phyloP scores from a whole-genome alignment of 2,888 invertebrate species.

The Flexamia atlantica region DNA sequence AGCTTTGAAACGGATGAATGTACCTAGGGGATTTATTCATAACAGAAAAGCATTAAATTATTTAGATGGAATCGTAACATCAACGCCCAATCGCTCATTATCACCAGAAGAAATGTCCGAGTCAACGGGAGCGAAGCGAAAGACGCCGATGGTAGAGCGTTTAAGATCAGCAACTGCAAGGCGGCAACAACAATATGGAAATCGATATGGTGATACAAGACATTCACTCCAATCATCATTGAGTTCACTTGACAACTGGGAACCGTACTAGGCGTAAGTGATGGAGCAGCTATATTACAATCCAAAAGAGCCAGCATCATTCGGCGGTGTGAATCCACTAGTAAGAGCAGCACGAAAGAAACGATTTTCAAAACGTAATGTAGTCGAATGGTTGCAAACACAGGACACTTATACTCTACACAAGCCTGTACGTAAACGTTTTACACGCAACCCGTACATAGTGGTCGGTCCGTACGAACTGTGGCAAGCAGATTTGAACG shows the following conservation, averaged over 20 bases:
- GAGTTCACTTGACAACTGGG: not conserved
- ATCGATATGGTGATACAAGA: too few species aligned
- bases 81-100: too few species aligned
- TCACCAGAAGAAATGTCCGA: too few species aligned
- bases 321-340: not conserved
- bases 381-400: not conserved
- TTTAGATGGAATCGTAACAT: not conserved
- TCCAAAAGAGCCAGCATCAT: not conserved
- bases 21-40: not conserved
- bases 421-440: not conserved
- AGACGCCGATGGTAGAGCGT: too few species aligned
- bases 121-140: not conserved
- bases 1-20: not conserved
- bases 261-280: not conserved
- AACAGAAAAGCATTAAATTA: not conserved
- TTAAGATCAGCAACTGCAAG: not conserved
- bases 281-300: not conserved
- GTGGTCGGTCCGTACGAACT: conserved; percentile 55
- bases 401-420: conserved; percentile 22
- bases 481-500: conserved; percentile 18
- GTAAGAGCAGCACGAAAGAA: not conserved
- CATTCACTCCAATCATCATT: too few species aligned
- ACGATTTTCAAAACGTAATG: not conserved
- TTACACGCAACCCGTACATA: not conserved
- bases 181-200: not conserved